Evolutionary conservation across 2,113 vertebrate species (phyloP).

Genomic region (Prietella phreatophila): DNA sequence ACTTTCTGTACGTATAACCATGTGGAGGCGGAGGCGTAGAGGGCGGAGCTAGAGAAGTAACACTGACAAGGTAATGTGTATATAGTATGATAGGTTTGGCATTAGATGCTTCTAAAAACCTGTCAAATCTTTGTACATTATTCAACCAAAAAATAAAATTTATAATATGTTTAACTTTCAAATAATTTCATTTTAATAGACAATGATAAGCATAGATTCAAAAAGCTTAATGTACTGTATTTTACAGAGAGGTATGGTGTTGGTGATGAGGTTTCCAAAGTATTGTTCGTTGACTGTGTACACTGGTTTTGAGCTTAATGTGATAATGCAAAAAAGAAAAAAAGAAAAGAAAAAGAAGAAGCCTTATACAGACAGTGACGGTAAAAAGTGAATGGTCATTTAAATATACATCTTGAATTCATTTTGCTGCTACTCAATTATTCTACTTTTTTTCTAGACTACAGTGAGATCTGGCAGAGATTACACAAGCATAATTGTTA

Average conservation of each 20-base stretch:
- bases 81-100: background rate
- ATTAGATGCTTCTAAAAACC: background rate
- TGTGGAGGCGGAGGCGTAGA: no score
- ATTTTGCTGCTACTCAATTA: background rate
- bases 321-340: background rate
- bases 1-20: no score
- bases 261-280: background rate
- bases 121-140: background rate
- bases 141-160: background rate
- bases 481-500: background rate
- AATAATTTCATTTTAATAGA: background rate
- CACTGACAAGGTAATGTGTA: background rate
- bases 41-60: no score
- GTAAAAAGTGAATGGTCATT: background rate
- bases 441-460: background rate
- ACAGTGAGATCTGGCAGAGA: background rate
- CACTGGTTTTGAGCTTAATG: background rate
- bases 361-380: background rate
- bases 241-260: background rate
- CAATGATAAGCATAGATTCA: background rate
- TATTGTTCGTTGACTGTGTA: background rate
- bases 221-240: background rate
- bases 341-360: background rate
- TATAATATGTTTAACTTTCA: background rate
- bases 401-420: background rate